Conservation (phyloP, 2,888 invertebrate genomes). For the Lathronympha strigana region DNA sequence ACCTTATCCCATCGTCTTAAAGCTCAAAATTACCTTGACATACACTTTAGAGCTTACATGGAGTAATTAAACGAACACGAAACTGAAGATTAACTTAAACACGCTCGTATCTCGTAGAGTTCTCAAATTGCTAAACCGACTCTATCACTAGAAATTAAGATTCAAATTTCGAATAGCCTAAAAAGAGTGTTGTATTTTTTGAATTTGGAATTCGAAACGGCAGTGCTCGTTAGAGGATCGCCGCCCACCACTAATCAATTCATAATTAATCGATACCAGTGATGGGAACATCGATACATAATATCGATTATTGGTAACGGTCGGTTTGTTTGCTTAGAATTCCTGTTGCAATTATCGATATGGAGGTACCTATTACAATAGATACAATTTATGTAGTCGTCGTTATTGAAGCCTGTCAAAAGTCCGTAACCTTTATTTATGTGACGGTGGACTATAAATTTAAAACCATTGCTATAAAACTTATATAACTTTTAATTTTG, state of each 20-base stretch:
- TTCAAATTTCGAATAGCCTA: not conserved
- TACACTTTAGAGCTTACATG: slow-evolving; percentile 10
- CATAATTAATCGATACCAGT: slow-evolving; percentile 41
- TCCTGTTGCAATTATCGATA: slow-evolving; percentile 34
- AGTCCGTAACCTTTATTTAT: not conserved
- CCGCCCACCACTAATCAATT: slow-evolving; percentile 42
- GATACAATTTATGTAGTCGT: slow-evolving; percentile 3
- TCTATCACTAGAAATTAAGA: not conserved
- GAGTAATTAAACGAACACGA: slow-evolving; percentile 38
- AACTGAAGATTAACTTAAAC: not conserved
- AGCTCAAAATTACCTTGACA: slow-evolving; percentile 3
- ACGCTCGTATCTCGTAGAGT: not conserved
- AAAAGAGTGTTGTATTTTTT: not conserved
- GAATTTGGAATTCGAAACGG: slow-evolving; percentile 6
- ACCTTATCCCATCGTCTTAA: not conserved
- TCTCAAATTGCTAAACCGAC: not conserved
- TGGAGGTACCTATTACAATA: slow-evolving; percentile 17
- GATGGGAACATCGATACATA: slow-evolving; percentile 40
- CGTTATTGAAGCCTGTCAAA: slow-evolving; percentile 3
- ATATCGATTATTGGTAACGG: slow-evolving; percentile 42
- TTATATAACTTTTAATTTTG: not conserved
- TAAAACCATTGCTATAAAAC: not conserved
- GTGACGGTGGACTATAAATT: not conserved
- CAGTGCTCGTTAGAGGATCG: slow-evolving; percentile 37
- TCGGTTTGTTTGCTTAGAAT: slow-evolving; percentile 36